phyloP scores from a whole-genome alignment of 2,797 vertebrate species.

The Rhinichthys osculus region DNA sequence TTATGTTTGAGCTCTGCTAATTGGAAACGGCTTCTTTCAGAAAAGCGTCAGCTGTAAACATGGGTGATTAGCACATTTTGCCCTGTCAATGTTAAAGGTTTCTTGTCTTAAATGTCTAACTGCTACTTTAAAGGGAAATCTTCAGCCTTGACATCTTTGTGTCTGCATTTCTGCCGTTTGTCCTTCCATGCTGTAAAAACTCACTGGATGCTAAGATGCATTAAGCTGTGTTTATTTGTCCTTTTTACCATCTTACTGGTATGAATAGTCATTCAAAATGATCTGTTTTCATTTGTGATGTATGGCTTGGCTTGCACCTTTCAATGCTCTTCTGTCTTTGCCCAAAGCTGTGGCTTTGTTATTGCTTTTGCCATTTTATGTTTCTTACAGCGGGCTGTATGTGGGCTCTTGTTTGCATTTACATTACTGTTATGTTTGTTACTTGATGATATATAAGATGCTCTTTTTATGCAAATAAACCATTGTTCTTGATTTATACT shows the following conservation, averaged over 20 bases:
- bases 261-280: slow-evolving; percentile 17
- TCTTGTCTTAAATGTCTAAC: slow-evolving; percentile 14
- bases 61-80: slow-evolving; percentile 3
- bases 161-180: slow-evolving; percentile 39
- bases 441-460: slow-evolving; percentile 14
- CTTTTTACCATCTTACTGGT: slow-evolving; percentile 12
- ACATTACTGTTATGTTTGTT: slow-evolving; percentile 32
- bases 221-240: slow-evolving; percentile 28
- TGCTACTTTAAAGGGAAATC: slow-evolving; percentile 15
- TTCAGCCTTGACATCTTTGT: slow-evolving; percentile 8
- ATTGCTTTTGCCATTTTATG: slow-evolving; percentile 19
- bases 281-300: slow-evolving; percentile 44
- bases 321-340: slow-evolving; percentile 32
- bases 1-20: background rate
- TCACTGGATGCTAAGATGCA: slow-evolving; percentile 18
- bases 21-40: background rate
- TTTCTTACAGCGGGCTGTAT: slow-evolving; percentile 35
- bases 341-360: slow-evolving; percentile 11
- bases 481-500: slow-evolving; percentile 25
- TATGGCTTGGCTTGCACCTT: slow-evolving; percentile 40
- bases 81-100: slow-evolving; percentile 15
- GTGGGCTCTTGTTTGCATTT: slow-evolving; percentile 30
- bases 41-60: slow-evolving; percentile 1
- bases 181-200: slow-evolving; percentile 11
- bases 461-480: slow-evolving; percentile 51